Evolutionary conservation across 2,888 invertebrate genomes (phyloP).

Genomic region (Oxystoma pomonae): DNA sequence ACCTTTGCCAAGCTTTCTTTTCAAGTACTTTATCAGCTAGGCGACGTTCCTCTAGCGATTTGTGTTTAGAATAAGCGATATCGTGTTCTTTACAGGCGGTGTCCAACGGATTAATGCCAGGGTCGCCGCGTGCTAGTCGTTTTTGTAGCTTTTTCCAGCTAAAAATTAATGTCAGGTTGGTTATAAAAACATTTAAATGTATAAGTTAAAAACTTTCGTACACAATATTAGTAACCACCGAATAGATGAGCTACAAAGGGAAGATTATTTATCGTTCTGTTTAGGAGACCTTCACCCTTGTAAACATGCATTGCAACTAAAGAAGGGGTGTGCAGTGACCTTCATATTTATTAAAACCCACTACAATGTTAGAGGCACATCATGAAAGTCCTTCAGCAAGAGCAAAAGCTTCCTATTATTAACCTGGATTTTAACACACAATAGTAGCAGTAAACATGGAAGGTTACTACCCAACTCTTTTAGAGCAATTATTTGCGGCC

Average conservation of each 20-base stretch:
- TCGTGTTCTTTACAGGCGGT: constrained; percentile 37
- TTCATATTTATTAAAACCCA: background rate
- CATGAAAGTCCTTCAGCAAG: background rate
- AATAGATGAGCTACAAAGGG: constrained; percentile 22
- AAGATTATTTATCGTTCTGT: constrained; percentile 20
- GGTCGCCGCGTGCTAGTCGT: constrained; percentile 35
- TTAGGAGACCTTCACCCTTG: constrained; percentile 20
- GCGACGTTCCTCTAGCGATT: constrained; percentile 28
- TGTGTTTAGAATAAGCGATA: constrained; percentile 32
- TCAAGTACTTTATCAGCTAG: constrained; percentile 37
- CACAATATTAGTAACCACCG: constrained; percentile 26
- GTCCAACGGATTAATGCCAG: constrained; percentile 36
- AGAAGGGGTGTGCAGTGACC: background rate
- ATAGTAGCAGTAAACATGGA: constrained; percentile 7
- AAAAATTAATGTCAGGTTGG: too few species aligned
- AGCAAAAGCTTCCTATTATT: background rate
- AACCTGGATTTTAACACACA: background rate
- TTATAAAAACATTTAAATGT: background rate
- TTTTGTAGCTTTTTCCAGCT: constrained; percentile 30
- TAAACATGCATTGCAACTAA: background rate
- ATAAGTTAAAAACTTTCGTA: constrained; percentile 5
- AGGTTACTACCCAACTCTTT: constrained; percentile 11
- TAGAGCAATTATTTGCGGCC: constrained; percentile 14
- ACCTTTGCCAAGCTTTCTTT: constrained; percentile 32
- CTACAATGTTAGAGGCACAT: background rate